These are phyloP conservation scores for Pachliopta kotzebuea DNA, from an alignment of 2,888 invertebrate species.

Conservation along the genomic window DNA sequence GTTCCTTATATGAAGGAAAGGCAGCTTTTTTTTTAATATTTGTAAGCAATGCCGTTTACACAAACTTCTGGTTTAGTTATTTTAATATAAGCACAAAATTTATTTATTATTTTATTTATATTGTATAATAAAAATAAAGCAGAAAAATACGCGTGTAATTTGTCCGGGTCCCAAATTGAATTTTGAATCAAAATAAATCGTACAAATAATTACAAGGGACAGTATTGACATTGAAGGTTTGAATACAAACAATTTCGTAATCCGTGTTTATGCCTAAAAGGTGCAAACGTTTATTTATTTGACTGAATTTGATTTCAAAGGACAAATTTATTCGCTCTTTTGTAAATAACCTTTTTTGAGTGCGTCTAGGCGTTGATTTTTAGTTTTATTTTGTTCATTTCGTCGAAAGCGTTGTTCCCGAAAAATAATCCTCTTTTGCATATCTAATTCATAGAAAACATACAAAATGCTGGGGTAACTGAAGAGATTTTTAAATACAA, in stretches of 20 bases:
- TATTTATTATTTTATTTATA: background rate
- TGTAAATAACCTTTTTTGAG: conserved; percentile 19
- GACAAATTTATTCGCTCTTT: conserved; percentile 24
- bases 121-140: background rate
- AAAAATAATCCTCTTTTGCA: background rate
- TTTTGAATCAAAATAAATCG: conserved; percentile 23
- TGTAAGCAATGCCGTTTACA: background rate
- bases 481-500: too few relatives aligned
- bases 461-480: too few relatives aligned
- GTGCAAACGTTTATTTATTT: conserved; percentile 28
- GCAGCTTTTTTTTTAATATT: too few relatives aligned
- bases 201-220: conserved; percentile 27
- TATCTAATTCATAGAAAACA: background rate
- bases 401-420: background rate
- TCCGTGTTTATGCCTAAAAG: conserved; percentile 27
- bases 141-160: conserved; percentile 7
- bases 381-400: conserved; percentile 10
- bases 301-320: conserved; percentile 25
- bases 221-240: conserved; percentile 26
- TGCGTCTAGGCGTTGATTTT: conserved; percentile 9
- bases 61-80: background rate
- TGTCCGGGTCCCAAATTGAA: background rate
- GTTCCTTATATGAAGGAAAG: too few relatives aligned
- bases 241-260: conserved; percentile 28
- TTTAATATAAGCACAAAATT: background rate